phyloP scores from a whole-genome alignment of 2,113 vertebrate genomes.

The Astur gentilis region DNA sequence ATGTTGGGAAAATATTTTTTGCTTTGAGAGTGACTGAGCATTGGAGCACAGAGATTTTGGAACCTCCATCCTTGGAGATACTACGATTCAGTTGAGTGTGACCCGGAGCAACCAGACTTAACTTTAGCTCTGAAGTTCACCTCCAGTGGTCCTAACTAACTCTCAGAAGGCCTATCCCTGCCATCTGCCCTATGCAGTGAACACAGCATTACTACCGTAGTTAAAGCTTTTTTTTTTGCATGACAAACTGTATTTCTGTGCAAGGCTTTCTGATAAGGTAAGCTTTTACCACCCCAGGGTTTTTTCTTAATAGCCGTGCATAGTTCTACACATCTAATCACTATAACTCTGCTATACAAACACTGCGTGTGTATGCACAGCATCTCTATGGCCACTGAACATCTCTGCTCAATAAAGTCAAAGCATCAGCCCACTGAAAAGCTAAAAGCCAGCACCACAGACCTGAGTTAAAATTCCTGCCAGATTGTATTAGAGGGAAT shows the following conservation, averaged over 20 bases:
- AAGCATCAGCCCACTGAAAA: neutral
- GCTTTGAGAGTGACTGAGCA: neutral
- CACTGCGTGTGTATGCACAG: neutral
- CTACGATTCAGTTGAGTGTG: neutral
- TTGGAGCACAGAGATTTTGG: neutral
- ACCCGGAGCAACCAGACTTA: neutral
- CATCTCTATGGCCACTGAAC: neutral
- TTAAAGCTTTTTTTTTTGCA: neutral
- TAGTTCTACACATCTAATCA: neutral
- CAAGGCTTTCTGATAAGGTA: neutral
- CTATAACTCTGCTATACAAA: neutral
- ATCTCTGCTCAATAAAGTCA: neutral
- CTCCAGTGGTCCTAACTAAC: neutral
- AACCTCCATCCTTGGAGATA: neutral
- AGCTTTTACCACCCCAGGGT: neutral
- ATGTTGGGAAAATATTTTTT: neutral
- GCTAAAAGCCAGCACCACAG: neutral
- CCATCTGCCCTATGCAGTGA: neutral
- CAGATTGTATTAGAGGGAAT: neutral
- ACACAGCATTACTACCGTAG: neutral
- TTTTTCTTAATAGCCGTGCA: neutral
- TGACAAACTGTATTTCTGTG: neutral
- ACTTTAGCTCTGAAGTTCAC: neutral
- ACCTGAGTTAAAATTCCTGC: neutral
- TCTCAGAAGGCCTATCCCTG: neutral